Evolutionary conservation across 2,888 invertebrate species (phyloP).

Genomic region (Nomada lathburiana): DNA sequence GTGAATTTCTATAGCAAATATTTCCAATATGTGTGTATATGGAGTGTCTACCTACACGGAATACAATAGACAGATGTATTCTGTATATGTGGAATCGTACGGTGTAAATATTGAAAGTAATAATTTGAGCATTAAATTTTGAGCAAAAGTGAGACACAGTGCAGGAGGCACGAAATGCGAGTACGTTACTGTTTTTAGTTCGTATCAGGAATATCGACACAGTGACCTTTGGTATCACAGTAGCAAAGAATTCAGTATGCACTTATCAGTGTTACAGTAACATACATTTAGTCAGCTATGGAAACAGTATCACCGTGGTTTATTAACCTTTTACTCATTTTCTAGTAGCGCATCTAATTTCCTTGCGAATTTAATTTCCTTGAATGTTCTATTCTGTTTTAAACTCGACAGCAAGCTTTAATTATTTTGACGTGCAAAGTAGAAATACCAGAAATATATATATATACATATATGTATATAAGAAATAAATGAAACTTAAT

Average conservation of each 20-base stretch:
- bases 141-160: neutral
- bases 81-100: neutral
- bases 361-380: neutral
- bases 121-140: neutral
- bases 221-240: constrained; percentile 64
- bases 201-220: constrained; percentile 54
- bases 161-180: neutral
- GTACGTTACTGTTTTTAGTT: constrained; percentile 57
- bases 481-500: too few species aligned
- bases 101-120: neutral
- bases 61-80: neutral
- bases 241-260: constrained; percentile 38
- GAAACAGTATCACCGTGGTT: neutral
- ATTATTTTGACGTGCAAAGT: too few species aligned
- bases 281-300: constrained; percentile 1
- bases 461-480: too few species aligned
- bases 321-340: neutral
- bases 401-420: too few species aligned
- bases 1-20: too few species aligned
- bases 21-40: neutral
- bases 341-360: too few species aligned
- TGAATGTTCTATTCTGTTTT: neutral
- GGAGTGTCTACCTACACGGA: too few species aligned
- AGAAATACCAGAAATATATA: too few species aligned
- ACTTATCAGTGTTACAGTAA: constrained; percentile 24